Base-by-base conservation (phyloP, 2,113 vertebrate species). In the Caretta caretta region DNA sequence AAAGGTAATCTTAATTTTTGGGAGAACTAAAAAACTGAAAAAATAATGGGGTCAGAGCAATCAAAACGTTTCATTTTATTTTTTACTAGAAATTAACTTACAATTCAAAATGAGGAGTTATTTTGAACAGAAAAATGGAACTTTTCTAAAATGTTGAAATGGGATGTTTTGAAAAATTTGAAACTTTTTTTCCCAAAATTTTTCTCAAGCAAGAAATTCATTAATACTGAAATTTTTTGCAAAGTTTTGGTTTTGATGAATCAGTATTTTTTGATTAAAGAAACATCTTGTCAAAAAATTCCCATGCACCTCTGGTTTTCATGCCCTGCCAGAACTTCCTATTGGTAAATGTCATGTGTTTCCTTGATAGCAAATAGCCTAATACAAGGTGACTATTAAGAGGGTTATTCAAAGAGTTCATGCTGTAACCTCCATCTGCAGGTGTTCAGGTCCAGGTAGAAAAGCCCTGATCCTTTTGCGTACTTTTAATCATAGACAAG, bases 391-490 rank as follows among this genome's bases (percentile, higher is more conserved):
- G n/a, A 1, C 0, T 53, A 51, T 10, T 22, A 24, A 80, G 16
- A 76, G 31, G 22, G 65, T 22, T 53, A 38, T 89, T 84, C 0
- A 0, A 3, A 53, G 83, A 6, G 69, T 90, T 78, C 7, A 24
- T 19, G 0, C 4, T 62, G 5, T 69, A 10, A 49, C 38, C 10
- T 51, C 82, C 50, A 72, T 92, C 54, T 87, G 83, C 46, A 72
- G 69, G 84, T 93, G 82, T 96, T 94, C 59, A 76, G n/a, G 42
- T 93, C 93, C 76, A 80, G 81, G 80, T 76, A 62, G 69, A 86
- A 92, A 97, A 88, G 38, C 80, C 42, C 8, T 62, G 22, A 13
- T 54, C 42, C 88, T 94, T 85, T 84, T 56, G 29, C 62, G 16
- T 78, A 35, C 19, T 90, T 89, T 89, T 89, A 95, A 94, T 93